phyloP scores from a whole-genome alignment of 2,113 vertebrate species.

The Neomonachus schauinslandi region DNA sequence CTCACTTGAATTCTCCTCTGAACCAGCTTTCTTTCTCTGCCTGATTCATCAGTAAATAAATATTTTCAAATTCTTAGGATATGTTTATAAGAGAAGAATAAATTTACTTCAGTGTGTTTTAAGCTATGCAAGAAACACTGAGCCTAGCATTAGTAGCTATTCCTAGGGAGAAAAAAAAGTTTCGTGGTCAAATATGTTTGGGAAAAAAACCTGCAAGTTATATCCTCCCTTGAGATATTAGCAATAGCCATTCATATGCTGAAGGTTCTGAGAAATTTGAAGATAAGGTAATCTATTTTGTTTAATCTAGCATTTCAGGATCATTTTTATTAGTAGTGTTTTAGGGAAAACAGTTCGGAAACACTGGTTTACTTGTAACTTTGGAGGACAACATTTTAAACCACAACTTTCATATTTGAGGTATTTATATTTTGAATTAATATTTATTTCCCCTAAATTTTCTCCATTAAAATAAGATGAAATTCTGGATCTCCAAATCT shows the following conservation, averaged over 20 bases:
- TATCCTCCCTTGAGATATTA: background rate
- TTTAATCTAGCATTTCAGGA: background rate
- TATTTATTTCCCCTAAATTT: background rate
- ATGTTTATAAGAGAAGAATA: background rate
- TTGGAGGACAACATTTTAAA: background rate
- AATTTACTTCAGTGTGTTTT: background rate
- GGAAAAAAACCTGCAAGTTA: background rate
- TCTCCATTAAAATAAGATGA: background rate
- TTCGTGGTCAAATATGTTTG: background rate
- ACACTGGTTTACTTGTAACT: background rate
- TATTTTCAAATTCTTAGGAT: background rate
- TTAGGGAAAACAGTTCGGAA: background rate
- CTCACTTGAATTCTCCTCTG: background rate
- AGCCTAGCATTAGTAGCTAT: background rate
- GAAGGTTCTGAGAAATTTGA: background rate
- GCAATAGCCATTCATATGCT: background rate
- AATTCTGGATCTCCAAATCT: background rate
- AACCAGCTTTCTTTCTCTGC: conserved; percentile 24
- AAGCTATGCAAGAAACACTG: background rate
- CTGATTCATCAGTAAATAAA: background rate
- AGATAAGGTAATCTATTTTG: background rate
- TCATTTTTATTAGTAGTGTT: background rate
- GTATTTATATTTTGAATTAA: conserved; percentile 9
- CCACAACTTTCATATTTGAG: background rate
- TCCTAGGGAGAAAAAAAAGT: background rate